phyloP scores from a whole-genome alignment of 2,888 invertebrate species.

The Sesamia inferens region DNA sequence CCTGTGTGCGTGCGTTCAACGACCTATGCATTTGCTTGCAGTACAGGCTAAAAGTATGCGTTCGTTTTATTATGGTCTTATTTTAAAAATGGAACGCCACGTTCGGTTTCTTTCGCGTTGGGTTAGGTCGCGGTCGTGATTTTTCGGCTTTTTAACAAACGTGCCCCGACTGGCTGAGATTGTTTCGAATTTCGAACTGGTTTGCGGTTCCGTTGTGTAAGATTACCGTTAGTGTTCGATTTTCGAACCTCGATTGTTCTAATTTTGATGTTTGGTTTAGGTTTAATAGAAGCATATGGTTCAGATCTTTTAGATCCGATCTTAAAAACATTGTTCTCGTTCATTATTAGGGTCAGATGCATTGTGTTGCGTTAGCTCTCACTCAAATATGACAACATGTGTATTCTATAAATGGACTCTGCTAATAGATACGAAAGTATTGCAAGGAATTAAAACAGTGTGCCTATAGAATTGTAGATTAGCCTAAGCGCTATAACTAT shows the following conservation, averaged over 20 bases:
- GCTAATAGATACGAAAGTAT: slow-evolving; percentile 31
- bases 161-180: slow-evolving; percentile 47
- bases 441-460: slow-evolving; percentile 9
- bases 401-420: slow-evolving; percentile 30
- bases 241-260: slow-evolving; percentile 65
- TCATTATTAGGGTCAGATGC: slow-evolving; percentile 53
- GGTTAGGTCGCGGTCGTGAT: slow-evolving; percentile 85
- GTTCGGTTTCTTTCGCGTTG: slow-evolving; percentile 84
- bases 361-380: slow-evolving; percentile 46
- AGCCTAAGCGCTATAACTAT: neutral
- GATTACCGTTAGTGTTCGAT: slow-evolving; percentile 73
- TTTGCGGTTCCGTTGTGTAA: slow-evolving; percentile 71
- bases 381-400: slow-evolving; percentile 38
- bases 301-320: slow-evolving; percentile 44
- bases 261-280: slow-evolving; percentile 60
- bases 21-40: slow-evolving; percentile 89
- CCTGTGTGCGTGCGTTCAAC: slow-evolving; percentile 84
- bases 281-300: slow-evolving; percentile 52
- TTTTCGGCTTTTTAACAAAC: slow-evolving; percentile 62
- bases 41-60: slow-evolving; percentile 90
- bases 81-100: slow-evolving; percentile 88
- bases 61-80: slow-evolving; percentile 89
- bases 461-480: neutral
- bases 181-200: slow-evolving; percentile 70
- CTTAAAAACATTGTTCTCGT: slow-evolving; percentile 56